Conservation (phyloP, 2,797 vertebrate genomes). For the Acanthurus leucopareius region DNA sequence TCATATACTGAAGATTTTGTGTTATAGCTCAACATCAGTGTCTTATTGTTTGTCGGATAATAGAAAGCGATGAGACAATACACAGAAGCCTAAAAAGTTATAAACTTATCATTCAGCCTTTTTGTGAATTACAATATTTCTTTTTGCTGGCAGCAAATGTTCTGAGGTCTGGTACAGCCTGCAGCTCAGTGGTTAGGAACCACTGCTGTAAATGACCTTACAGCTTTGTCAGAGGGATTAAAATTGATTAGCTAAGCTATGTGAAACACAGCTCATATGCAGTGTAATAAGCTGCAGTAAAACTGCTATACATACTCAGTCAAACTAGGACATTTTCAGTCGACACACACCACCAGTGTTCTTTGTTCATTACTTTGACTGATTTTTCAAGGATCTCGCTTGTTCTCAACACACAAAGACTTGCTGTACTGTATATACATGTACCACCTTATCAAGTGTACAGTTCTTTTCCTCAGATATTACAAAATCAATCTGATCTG, state of each 20-base stretch:
- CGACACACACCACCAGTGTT: slow-evolving; percentile 34
- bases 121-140: slow-evolving; percentile 22
- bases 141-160: slow-evolving; percentile 3
- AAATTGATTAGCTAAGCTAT: slow-evolving; percentile 74
- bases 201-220: slow-evolving; percentile 62
- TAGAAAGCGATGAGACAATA: background rate
- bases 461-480: slow-evolving; percentile 12
- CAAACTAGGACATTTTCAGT: slow-evolving; percentile 41
- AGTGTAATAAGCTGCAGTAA: slow-evolving; percentile 60
- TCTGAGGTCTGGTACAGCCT: slow-evolving; percentile 2
- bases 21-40: background rate
- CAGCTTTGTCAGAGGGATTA: slow-evolving; percentile 75
- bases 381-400: slow-evolving; percentile 24
- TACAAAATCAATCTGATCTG: slow-evolving; percentile 25
- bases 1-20: background rate
- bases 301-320: slow-evolving; percentile 48
- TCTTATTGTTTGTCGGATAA: background rate
- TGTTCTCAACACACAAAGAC: slow-evolving; percentile 26
- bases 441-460: background rate
- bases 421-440: slow-evolving; percentile 1
- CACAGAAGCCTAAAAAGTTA: background rate
- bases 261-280: slow-evolving; percentile 62
- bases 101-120: background rate
- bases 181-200: slow-evolving; percentile 20
- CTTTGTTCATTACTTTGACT: slow-evolving; percentile 57